phyloP scores from a whole-genome alignment of 1,140 invertebrate genomes.

The Spodoptera frugiperda region DNA sequence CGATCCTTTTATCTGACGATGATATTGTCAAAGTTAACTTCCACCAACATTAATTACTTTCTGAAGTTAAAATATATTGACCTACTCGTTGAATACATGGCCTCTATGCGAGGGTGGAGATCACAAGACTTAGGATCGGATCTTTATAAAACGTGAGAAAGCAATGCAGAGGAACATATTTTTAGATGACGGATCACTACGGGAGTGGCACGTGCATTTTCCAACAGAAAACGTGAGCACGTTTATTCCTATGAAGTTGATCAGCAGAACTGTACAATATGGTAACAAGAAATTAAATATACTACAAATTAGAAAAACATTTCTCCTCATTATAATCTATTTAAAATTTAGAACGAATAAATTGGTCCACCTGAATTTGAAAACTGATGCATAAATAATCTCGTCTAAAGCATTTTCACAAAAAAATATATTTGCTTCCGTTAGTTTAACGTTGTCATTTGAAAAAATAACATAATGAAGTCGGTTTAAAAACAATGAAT shows the following conservation, averaged over 20 bases:
- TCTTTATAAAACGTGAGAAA: conserved; percentile 19
- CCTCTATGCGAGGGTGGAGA: not conserved
- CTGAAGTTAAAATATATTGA: too few species aligned
- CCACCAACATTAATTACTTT: too few species aligned
- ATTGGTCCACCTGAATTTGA: not conserved
- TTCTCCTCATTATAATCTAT: too few species aligned
- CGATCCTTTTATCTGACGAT: too few species aligned
- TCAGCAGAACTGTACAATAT: conserved; percentile 11
- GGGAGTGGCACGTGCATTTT: conserved; percentile 20
- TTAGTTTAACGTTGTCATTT: not conserved
- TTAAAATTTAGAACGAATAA: too few species aligned
- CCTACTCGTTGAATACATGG: not conserved
- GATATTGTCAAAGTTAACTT: too few species aligned
- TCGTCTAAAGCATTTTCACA: not conserved
- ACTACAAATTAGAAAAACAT: too few species aligned
- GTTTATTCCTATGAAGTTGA: conserved; percentile 10
- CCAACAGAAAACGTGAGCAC: conserved; percentile 32
- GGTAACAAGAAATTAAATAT: not conserved
- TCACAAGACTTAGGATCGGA: not conserved
- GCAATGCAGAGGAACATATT: conserved; percentile 25
- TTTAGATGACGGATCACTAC: conserved; percentile 42
- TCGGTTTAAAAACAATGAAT: not conserved
- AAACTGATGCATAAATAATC: not conserved
- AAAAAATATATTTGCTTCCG: too few species aligned
- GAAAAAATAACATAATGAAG: not conserved